Percentiles rank a stretch among this genome's conserved stretches.
Conservation (phyloP, 2,113 vertebrate species). For the Gallinago media region DNA sequence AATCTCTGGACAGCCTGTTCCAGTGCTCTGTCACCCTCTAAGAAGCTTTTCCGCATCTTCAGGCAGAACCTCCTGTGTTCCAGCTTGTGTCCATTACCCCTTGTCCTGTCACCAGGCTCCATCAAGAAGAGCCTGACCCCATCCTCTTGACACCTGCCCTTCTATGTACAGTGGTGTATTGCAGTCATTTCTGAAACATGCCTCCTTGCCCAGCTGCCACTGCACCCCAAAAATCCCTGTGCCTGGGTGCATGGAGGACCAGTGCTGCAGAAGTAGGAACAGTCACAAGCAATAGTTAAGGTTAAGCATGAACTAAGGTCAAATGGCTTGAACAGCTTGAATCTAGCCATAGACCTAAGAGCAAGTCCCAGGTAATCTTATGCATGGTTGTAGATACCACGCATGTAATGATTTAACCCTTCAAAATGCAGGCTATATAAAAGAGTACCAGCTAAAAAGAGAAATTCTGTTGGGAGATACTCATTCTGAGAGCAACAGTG, state of each 20-base stretch:
- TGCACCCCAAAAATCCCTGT: neutral
- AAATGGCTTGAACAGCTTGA: neutral
- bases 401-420: neutral
- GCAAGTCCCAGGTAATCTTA: neutral
- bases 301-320: neutral
- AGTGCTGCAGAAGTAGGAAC: neutral
- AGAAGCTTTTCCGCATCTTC: no score
- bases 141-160: neutral
- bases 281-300: neutral
- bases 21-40: no score
- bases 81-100: no score
- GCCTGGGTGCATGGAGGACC: neutral
- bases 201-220: accelerated
- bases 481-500: neutral
- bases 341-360: neutral
- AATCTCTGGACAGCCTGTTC: no score
- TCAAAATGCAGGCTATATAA: neutral
- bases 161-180: neutral
- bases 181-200: neutral
- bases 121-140: no score
- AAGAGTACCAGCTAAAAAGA: accelerated
- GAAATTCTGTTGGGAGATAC: neutral
- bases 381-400: neutral
- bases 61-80: no score
- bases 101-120: no score